Evolutionary conservation across 35 echinoderm and acorn worm genomes (phyloP).

Genomic region (Apostichopus parvimensis): DNA sequence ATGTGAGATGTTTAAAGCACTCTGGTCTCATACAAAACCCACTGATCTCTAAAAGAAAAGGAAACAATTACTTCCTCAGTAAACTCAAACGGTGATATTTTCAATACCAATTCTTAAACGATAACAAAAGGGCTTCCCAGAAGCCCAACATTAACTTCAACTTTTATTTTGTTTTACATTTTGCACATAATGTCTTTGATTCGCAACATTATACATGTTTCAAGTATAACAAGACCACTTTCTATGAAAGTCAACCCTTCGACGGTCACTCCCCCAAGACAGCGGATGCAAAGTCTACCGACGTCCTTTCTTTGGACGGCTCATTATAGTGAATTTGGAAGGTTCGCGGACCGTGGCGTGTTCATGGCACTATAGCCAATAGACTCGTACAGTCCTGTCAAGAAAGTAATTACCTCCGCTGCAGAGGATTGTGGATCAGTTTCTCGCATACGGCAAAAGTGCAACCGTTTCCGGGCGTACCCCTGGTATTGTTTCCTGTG

Average conservation of each 20-base stretch:
- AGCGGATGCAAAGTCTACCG: background rate
- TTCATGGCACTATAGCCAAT: slow-evolving; percentile 54
- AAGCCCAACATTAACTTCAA: background rate
- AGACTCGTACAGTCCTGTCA: background rate
- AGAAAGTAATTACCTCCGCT: background rate
- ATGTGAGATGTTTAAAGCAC: background rate
- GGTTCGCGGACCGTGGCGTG: slow-evolving; percentile 43
- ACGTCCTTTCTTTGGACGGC: background rate
- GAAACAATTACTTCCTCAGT: background rate
- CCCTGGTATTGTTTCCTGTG: slow-evolving; percentile 38
- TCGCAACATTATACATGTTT: background rate
- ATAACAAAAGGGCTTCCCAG: background rate
- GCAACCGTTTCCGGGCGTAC: slow-evolving; percentile 20
- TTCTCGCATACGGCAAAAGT: slow-evolving; percentile 41
- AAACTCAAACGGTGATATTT: background rate
- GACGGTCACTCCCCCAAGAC: background rate
- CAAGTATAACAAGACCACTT: background rate
- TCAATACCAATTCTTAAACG: background rate
- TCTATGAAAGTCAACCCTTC: background rate
- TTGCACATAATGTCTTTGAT: background rate
- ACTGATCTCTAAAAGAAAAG: background rate
- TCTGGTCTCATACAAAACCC: background rate
- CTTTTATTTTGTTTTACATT: too few relatives aligned
- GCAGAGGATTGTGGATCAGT: slow-evolving; percentile 30
- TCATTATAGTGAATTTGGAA: background rate